Percentiles rank a stretch among this genome's conserved stretches.
Conservation (phyloP, 2,888 invertebrate species). For the Ommatoiulus sabulosus region DNA sequence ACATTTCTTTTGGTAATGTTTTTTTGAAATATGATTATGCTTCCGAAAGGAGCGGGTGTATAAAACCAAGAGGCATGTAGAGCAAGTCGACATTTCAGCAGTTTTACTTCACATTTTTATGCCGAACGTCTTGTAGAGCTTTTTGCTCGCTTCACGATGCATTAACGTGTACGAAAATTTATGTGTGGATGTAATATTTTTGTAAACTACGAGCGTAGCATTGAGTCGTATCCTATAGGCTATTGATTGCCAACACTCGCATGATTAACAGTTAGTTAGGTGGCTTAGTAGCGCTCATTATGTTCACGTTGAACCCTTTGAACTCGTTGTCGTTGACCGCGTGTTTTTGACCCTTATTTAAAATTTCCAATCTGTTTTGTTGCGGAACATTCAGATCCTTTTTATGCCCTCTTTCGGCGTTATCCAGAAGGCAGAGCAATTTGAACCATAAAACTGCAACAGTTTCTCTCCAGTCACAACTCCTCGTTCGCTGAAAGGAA, state of each 20-base stretch:
- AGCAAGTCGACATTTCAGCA: slow-evolving; percentile 17
- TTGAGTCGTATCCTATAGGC: not conserved
- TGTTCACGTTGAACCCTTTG: not conserved
- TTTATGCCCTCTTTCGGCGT: too few species aligned
- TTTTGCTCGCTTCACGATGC: not conserved
- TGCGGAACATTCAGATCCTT: too few species aligned
- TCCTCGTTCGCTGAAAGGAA: too few species aligned
- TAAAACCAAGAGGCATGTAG: not conserved
- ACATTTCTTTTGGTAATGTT: slow-evolving; percentile 28
- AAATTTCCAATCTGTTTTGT: too few species aligned
- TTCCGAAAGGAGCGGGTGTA: not conserved
- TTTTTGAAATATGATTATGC: slow-evolving; percentile 34
- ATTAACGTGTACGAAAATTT: not conserved
- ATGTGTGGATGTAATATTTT: not conserved
- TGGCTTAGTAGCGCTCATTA: too few species aligned
- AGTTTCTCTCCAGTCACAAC: too few species aligned
- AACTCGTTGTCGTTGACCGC: too few species aligned
- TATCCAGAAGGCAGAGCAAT: too few species aligned
- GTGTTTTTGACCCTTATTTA: too few species aligned
- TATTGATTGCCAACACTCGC: not conserved
- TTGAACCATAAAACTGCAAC: too few species aligned
- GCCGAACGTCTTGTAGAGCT: not conserved
- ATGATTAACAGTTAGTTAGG: not conserved
- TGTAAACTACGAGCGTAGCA: not conserved
- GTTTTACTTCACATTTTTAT: slow-evolving; percentile 9